Evolutionary conservation across 2,888 invertebrate genomes (phyloP).

Genomic region (Chamaedrilus cognettii): DNA sequence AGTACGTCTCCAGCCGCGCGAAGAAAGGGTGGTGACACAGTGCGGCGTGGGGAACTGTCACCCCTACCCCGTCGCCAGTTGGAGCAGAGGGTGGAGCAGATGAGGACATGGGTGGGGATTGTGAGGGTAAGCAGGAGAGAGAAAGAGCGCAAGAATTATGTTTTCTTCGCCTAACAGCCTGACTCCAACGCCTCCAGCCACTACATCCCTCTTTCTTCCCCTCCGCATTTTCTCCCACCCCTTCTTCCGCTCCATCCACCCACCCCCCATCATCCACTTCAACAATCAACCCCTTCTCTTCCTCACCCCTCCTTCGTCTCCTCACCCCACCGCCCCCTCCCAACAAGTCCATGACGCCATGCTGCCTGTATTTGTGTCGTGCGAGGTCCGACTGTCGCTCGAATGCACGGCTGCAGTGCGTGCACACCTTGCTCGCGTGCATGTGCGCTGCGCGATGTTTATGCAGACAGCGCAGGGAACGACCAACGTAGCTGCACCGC

Average conservation of each 20-base stretch:
- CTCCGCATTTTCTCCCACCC: not conserved
- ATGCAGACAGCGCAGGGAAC: slow-evolving; percentile 18
- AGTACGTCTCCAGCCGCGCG: slow-evolving; percentile 6
- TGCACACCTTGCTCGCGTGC: slow-evolving; percentile 21
- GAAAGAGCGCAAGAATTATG: not conserved
- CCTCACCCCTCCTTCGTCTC: no score
- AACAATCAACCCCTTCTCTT: no score
- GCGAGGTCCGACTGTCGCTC: slow-evolving; percentile 27
- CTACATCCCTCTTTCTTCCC: not conserved
- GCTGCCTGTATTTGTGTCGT: slow-evolving; percentile 28
- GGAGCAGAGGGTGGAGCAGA: no score
- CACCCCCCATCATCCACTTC: no score
- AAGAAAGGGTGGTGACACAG: slow-evolving; percentile 3
- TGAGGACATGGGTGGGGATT: no score
- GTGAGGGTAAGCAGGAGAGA: no score
- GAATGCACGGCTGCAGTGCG: slow-evolving; percentile 28
- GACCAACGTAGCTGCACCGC: slow-evolving; percentile 27
- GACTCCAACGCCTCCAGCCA: not conserved
- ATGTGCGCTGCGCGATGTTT: slow-evolving; percentile 27
- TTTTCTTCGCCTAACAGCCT: not conserved
- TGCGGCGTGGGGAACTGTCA: not conserved
- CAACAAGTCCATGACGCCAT: no score
- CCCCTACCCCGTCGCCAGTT: not conserved
- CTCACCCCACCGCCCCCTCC: no score
- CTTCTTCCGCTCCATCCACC: no score